Evolutionary conservation across 2,113 vertebrate species (phyloP).

Genomic region (Sinocyclocheilus rhinocerous): DNA sequence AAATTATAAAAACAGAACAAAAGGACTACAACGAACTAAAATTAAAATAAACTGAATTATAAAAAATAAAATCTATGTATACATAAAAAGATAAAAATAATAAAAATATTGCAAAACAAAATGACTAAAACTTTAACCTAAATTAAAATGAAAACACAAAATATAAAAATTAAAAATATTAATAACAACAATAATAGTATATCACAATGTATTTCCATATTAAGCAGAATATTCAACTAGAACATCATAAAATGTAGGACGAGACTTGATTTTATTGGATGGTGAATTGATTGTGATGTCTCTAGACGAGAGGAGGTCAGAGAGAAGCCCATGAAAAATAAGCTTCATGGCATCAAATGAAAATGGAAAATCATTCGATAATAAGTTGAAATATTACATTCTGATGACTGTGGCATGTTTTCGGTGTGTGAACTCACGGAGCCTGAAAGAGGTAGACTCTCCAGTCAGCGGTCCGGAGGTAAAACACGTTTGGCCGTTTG

Average conservation of each 20-base stretch:
- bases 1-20: background rate
- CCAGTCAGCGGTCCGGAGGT: constrained; percentile 97
- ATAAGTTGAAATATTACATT: background rate
- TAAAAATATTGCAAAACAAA: background rate
- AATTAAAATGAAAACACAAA: background rate
- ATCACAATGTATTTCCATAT: background rate
- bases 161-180: background rate
- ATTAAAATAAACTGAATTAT: background rate
- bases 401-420: background rate
- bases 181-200: background rate
- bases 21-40: background rate
- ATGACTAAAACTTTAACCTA: background rate
- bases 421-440: constrained; percentile 75
- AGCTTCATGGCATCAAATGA: background rate
- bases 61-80: background rate
- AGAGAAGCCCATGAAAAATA: background rate
- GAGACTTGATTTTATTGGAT: background rate
- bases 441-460: constrained; percentile 97
- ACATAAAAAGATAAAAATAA: too few relatives aligned
- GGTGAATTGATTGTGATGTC: background rate
- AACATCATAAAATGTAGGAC: background rate
- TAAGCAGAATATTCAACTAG: background rate
- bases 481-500: constrained; percentile 96
- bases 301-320: background rate
- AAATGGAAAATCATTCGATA: background rate